Percentiles rank a stretch among this genome's conserved stretches.
Evolutionary conservation across 92 coral and sea anemone species (phyloP).

Genomic region (Epizoanthus fatuus): DNA sequence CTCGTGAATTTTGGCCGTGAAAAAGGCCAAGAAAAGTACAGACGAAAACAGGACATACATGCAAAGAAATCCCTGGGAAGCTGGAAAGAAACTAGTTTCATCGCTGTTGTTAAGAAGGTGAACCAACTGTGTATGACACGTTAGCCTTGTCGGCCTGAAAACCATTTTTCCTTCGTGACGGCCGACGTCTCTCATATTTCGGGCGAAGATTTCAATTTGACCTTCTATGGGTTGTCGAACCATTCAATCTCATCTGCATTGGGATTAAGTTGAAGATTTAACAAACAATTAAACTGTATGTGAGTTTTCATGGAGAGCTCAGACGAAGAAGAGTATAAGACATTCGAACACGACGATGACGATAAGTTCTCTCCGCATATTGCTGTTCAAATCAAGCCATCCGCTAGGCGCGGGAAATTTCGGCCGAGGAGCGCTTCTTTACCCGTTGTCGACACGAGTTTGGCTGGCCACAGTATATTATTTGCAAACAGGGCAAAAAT

Average conservation of each 20-base stretch:
- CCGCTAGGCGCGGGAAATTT: neutral
- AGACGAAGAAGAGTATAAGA: neutral
- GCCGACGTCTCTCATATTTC: neutral
- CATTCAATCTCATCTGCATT: neutral
- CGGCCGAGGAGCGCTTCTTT: conserved; percentile 19
- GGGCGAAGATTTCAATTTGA: neutral
- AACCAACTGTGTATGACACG: no score
- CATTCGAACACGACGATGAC: neutral
- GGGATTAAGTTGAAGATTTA: conserved; percentile 1
- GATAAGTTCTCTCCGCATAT: conserved; percentile 22
- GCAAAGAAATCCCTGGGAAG: neutral
- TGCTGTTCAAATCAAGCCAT: neutral
- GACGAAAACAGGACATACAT: neutral
- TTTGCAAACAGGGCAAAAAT: conserved; percentile 18
- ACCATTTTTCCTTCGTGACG: neutral
- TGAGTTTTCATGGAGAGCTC: conserved; percentile 22
- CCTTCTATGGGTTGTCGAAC: neutral
- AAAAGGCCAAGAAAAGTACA: neutral
- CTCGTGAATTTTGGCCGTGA: neutral
- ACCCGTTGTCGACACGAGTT: conserved; percentile 17
- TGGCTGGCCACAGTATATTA: neutral
- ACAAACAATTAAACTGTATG: neutral
- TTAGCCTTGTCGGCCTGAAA: neutral
- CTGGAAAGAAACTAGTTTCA: neutral
- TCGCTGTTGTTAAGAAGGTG: neutral